These are phyloP conservation scores for Phyllopteryx taeniolatus DNA, from an alignment of 2,113 vertebrate genomes.

Conservation along the genomic window DNA sequence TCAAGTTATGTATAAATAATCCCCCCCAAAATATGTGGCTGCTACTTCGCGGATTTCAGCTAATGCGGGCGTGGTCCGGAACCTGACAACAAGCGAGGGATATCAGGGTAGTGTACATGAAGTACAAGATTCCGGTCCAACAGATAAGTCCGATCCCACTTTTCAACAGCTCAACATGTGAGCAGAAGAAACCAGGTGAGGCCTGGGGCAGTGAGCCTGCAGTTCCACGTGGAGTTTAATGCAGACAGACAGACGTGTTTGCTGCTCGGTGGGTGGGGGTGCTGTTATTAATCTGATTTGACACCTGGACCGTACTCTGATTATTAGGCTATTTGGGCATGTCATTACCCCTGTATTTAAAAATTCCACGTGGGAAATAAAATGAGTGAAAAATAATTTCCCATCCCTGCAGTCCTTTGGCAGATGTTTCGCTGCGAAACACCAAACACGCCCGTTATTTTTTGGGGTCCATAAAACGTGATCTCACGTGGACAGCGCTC, in stretches of 20 bases:
- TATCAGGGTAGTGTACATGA: neutral
- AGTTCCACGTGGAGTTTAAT: slow-evolving; percentile 56
- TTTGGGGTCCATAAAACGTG: neutral
- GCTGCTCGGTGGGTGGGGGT: slow-evolving; percentile 13
- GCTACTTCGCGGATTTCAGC: too few species aligned
- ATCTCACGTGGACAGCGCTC: slow-evolving; percentile 22
- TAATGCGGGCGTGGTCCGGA: too few species aligned
- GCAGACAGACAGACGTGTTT: slow-evolving; percentile 54
- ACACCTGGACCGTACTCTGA: slow-evolving; percentile 51
- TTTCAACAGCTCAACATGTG: slow-evolving; percentile 47
- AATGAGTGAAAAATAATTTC: slow-evolving; percentile 31
- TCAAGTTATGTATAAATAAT: too few species aligned
- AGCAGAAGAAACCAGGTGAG: slow-evolving; percentile 62
- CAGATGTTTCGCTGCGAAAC: slow-evolving; percentile 23
- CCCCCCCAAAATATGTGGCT: too few species aligned
- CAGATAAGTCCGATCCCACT: slow-evolving; percentile 27
- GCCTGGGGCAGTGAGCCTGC: slow-evolving; percentile 21
- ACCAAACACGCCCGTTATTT: slow-evolving; percentile 35
- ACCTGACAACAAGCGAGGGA: too few species aligned
- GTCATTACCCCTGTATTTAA: slow-evolving; percentile 43
- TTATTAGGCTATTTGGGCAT: slow-evolving; percentile 62
- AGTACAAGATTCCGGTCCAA: slow-evolving; percentile 19
- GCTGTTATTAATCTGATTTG: slow-evolving; percentile 53
- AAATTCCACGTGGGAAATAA: slow-evolving; percentile 37
- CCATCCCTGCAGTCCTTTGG: slow-evolving; percentile 23